Percentiles rank a stretch among this genome's conserved stretches.
These are phyloP conservation scores for Coregonus sp. DNA, from an alignment of 2,797 vertebrate species.

Conservation along the genomic window DNA sequence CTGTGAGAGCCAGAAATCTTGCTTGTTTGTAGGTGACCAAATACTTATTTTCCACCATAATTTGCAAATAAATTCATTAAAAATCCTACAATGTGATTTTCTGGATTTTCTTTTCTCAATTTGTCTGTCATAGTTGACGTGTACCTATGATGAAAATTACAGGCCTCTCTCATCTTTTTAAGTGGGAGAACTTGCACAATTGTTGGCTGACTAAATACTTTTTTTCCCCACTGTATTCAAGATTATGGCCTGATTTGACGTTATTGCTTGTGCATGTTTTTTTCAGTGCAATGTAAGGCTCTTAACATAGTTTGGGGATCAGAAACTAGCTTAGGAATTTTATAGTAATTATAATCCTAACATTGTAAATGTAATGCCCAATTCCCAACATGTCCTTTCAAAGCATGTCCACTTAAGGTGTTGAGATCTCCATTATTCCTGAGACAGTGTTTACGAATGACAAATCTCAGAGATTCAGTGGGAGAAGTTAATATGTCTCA, in stretches of 20 bases:
- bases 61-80: too few species aligned
- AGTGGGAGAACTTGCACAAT: too few species aligned
- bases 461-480: neutral
- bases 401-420: conserved; percentile 20
- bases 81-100: too few species aligned
- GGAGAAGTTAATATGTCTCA: neutral
- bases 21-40: too few species aligned
- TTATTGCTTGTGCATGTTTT: conserved; percentile 44
- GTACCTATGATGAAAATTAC: too few species aligned
- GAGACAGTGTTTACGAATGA: neutral
- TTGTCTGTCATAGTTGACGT: too few species aligned
- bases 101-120: too few species aligned
- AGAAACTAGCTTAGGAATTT: conserved; percentile 47
- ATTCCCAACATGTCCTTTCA: conserved; percentile 30
- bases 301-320: conserved; percentile 68
- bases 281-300: conserved; percentile 69
- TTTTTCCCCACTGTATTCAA: too few species aligned
- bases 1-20: too few species aligned
- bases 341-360: conserved; percentile 49
- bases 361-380: conserved; percentile 32
- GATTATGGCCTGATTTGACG: conserved; percentile 33
- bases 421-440: conserved; percentile 1
- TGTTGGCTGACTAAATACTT: too few species aligned
- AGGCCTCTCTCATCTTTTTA: too few species aligned
- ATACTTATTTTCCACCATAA: too few species aligned